Evolutionary conservation across 2,797 vertebrate genomes (phyloP).

Genomic region (Megalops cyprinoides): DNA sequence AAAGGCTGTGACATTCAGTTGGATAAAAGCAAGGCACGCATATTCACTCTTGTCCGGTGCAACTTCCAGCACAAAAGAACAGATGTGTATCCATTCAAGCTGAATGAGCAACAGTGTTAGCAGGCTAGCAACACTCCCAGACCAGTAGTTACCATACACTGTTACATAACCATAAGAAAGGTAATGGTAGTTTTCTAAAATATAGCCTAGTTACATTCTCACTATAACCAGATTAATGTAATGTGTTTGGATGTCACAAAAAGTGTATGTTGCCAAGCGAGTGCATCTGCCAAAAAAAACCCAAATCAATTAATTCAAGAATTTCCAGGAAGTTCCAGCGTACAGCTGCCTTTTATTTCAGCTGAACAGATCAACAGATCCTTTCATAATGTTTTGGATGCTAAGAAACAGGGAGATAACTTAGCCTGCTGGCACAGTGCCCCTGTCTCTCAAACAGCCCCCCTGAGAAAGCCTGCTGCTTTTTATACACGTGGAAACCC

Average conservation of each 20-base stretch:
- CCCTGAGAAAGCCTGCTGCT: neutral
- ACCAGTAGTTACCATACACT: too few relatives aligned
- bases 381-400: conserved; percentile 7
- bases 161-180: too few relatives aligned
- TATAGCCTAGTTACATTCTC: neutral
- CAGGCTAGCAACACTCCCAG: too few relatives aligned
- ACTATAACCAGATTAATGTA: neutral
- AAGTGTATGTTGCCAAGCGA: neutral
- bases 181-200: too few relatives aligned
- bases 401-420: neutral
- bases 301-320: neutral
- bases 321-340: neutral
- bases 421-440: neutral
- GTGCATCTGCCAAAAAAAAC: neutral
- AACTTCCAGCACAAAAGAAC: too few relatives aligned
- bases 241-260: neutral
- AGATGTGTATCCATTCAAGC: too few relatives aligned
- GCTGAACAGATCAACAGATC: neutral
- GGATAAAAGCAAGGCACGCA: too few relatives aligned
- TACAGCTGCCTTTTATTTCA: neutral
- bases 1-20: too few relatives aligned
- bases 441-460: neutral
- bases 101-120: too few relatives aligned
- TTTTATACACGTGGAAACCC: neutral
- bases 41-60: too few relatives aligned